A percentile compares a stretch with the other conserved stretches of the same genome.
Evolutionary conservation across 37 sponge, comb jelly and placozoan species (phyloP).

Genomic region (Diacarnus erythraeanus): DNA sequence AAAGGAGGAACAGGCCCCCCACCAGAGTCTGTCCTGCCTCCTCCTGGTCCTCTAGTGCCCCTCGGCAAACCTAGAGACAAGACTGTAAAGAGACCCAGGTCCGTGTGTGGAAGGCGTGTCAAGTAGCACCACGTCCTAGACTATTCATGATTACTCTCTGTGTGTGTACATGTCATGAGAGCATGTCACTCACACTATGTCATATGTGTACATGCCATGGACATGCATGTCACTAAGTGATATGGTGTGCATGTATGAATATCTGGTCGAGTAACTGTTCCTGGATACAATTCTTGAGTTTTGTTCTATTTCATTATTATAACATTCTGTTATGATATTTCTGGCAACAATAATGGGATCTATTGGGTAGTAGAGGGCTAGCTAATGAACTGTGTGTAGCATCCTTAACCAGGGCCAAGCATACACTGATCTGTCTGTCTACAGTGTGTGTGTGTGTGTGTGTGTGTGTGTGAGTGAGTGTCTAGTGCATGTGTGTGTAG

Average conservation of each 20-base stretch:
- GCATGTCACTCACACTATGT: no score
- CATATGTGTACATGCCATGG: no score
- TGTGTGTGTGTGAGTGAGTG: constrained; percentile 4
- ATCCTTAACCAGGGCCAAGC: not conserved
- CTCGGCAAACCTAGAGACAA: constrained; percentile 58
- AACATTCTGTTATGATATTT: no score
- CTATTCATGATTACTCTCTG: constrained; percentile 1
- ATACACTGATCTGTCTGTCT: not conserved
- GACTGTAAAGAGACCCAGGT: constrained; percentile 62
- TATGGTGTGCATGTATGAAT: no score
- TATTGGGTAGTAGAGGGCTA: no score
- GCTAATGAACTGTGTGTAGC: no score
- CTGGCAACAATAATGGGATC: no score
- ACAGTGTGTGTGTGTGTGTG: not conserved
- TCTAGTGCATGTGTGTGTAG: not conserved
- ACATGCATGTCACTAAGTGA: no score
- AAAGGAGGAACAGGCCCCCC: constrained; percentile 22
- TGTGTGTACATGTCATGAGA: not conserved
- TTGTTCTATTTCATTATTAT: no score
- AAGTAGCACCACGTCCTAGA: no score
- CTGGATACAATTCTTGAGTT: no score
- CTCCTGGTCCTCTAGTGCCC: constrained; percentile 77
- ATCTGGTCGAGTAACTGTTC: no score
- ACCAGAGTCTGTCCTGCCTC: constrained; percentile 27
- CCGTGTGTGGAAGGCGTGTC: constrained; percentile 23